Percentiles rank a stretch among this genome's conserved stretches.
These are phyloP conservation scores for Boulengerochromis microlepis DNA, from an alignment of 2,113 vertebrate species.

Conservation along the genomic window DNA sequence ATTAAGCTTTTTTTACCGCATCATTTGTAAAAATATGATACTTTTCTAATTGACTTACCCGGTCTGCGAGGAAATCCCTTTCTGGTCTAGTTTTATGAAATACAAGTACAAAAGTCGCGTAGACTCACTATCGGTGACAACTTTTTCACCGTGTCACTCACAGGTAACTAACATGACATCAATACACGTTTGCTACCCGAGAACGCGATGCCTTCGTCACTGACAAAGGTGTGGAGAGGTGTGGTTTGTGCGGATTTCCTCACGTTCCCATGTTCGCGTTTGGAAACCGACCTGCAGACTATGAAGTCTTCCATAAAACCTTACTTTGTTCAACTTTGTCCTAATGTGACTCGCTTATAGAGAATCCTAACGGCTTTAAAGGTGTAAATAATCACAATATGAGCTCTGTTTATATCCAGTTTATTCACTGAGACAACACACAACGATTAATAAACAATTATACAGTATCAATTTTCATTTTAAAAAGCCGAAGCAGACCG, in stretches of 20 bases:
- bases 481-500: background rate
- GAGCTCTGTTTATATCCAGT: background rate
- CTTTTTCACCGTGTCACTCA: background rate
- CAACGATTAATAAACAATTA: background rate
- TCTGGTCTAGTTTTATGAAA: background rate
- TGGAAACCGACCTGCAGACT: background rate
- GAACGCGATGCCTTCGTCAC: background rate
- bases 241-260: background rate
- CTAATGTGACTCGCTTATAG: background rate
- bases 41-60: background rate
- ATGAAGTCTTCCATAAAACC: background rate
- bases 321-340: background rate
- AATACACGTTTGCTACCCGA: background rate
- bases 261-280: no score
- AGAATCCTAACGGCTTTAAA: background rate
- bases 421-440: background rate
- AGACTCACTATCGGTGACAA: background rate
- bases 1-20: background rate
- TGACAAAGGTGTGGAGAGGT: background rate
- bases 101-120: background rate
- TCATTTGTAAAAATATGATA: background rate
- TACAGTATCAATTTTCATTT: background rate
- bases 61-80: background rate
- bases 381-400: background rate
- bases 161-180: background rate